Conservation (phyloP, 2,888 invertebrate species). For the Standfussiana lucernea region DNA sequence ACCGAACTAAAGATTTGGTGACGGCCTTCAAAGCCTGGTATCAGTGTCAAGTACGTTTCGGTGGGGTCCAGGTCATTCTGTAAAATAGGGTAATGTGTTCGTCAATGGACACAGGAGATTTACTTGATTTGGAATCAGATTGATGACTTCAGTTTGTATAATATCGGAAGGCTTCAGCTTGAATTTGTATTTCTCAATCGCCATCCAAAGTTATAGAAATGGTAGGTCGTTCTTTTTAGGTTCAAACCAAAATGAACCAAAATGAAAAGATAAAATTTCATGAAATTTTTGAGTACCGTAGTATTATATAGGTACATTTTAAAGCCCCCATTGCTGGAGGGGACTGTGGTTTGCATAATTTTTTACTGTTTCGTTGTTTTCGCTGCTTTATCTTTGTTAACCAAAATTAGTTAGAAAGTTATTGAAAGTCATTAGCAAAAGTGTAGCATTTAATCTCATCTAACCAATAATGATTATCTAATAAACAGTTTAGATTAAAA, state of each 20-base stretch:
- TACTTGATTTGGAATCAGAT: neutral
- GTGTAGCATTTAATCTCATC: neutral
- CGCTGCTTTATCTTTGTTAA: neutral
- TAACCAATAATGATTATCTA: neutral
- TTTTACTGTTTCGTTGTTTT: neutral
- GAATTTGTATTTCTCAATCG: neutral
- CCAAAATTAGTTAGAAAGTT: neutral
- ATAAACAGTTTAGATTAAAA: neutral
- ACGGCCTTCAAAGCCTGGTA: constrained; percentile 81
- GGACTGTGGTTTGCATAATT: neutral
- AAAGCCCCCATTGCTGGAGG: neutral
- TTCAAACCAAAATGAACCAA: neutral
- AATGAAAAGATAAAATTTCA: too few species aligned
- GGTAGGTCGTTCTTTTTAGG: neutral
- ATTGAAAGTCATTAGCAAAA: neutral
- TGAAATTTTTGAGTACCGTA: neutral
- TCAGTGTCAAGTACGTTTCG: constrained; percentile 72
- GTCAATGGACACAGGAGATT: neutral
- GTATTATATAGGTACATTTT: neutral
- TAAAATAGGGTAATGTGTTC: constrained; percentile 12
- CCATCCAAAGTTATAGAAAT: neutral
- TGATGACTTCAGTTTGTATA: neutral
- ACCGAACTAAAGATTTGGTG: constrained; percentile 70
- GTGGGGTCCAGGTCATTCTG: constrained; percentile 72
- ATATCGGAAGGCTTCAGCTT: neutral